Evolutionary conservation across 2,113 vertebrate genomes (phyloP).

Genomic region (Pagrus major): DNA sequence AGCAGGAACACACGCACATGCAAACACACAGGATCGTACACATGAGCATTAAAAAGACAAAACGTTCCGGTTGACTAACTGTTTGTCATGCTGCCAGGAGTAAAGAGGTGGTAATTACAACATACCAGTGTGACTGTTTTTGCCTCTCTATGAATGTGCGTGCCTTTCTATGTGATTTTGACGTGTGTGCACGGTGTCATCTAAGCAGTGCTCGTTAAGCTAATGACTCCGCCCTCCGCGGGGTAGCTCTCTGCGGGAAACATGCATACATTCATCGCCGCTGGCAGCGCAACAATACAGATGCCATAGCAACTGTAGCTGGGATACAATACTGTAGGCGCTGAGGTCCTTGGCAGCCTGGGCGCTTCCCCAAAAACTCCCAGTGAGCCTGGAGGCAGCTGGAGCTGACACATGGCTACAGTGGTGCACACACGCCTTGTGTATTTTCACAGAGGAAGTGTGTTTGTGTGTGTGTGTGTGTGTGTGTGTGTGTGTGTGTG

Average conservation of each 20-base stretch:
- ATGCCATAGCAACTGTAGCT: constrained; percentile 67
- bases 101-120: constrained; percentile 47
- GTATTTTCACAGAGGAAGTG: background rate
- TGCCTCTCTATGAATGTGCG: background rate
- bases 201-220: constrained; percentile 42
- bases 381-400: constrained; percentile 50
- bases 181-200: constrained; percentile 19
- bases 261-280: constrained; percentile 58
- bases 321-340: constrained; percentile 48
- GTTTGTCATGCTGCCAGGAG: constrained; percentile 28
- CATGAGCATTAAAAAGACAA: too few species aligned
- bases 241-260: constrained; percentile 57
- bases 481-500: constrained; percentile 1
- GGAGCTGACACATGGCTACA: constrained; percentile 53
- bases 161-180: background rate
- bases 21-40: background rate
- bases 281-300: constrained; percentile 60
- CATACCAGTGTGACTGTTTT: constrained; percentile 8
- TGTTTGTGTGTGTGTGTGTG: background rate
- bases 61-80: background rate
- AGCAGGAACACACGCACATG: background rate
- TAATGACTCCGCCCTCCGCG: constrained; percentile 65
- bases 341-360: constrained; percentile 44
- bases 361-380: constrained; percentile 48
- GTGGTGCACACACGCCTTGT: background rate